A percentile compares a stretch with the other conserved stretches of the same genome.
These are phyloP conservation scores for Drosophila arizonae DNA, from an alignment of 1,140 invertebrate species.

Conservation along the genomic window DNA sequence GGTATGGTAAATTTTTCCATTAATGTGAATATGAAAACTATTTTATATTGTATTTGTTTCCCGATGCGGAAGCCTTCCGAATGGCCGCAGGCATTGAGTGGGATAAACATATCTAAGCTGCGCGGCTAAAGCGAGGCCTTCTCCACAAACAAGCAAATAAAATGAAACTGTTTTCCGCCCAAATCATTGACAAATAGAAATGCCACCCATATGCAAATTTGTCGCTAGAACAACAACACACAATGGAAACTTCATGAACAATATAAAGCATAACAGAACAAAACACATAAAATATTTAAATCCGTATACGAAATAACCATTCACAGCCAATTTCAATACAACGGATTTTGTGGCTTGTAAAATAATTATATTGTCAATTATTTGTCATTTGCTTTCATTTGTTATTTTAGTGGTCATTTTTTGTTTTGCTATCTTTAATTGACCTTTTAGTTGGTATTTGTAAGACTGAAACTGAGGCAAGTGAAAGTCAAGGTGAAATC, in stretches of 20 bases:
- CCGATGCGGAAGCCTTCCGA: constrained; percentile 5
- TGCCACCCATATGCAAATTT: constrained; percentile 30
- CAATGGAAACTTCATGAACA: neutral
- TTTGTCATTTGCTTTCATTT: constrained; percentile 5
- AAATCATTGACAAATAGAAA: constrained; percentile 40
- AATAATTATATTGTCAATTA: constrained; percentile 25
- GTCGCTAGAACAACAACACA: neutral
- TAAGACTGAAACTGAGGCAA: constrained; percentile 24
- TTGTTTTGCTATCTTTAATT: neutral
- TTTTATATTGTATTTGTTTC: constrained; percentile 36
- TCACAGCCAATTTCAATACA: neutral
- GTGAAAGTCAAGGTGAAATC: constrained; percentile 58
- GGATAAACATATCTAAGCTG: neutral
- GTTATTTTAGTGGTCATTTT: neutral
- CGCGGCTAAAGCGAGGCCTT: constrained; percentile 1
- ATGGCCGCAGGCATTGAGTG: constrained; percentile 17
- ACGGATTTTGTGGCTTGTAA: constrained; percentile 6
- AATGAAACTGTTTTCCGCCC: constrained; percentile 21
- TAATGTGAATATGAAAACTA: constrained; percentile 38
- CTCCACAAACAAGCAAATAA: constrained; percentile 6
- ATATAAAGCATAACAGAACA: neutral
- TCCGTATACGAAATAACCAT: neutral
- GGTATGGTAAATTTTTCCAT: constrained; percentile 20
- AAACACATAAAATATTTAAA: constrained; percentile 8
- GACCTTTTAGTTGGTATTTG: constrained; percentile 42